Base-by-base conservation (phyloP, 2,113 vertebrate genomes). In the Pedionomus torquatus region DNA sequence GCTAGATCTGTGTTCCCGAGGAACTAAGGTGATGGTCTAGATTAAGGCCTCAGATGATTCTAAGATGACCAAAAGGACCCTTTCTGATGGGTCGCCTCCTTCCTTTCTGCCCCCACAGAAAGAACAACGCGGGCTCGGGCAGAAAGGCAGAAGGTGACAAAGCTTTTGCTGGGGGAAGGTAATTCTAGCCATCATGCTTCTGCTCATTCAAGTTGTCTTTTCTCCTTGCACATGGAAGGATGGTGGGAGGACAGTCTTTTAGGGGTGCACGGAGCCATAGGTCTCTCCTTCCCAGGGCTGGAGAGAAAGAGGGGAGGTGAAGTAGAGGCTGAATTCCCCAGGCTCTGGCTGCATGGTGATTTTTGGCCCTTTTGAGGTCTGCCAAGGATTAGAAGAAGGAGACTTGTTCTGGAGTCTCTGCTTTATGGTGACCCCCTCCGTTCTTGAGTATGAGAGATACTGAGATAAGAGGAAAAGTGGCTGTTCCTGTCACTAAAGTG, bases 401-500 rank as follows among this genome's bases (percentile, higher is more conserved):
- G 9, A 16, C 2, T 54, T 1, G 7, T 68, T 60, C n/a, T 89
- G 48, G 25, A 71, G 35, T 17, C 48, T 6, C 23, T 75, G 31
- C 46, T 63, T 66, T 54, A 66, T 2, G 21, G 19, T 58, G 7
- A 87, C 0, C 4, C 10, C 7, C 10, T 35, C 17, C 3, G 1
- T 46, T 89, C 48, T 51, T 33, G 31, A 3, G 15, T 41, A n/a
- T 2, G 52, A 48, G 19, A 76, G 19, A 54, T 17, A 30, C 17
- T 44, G 9, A 64, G 21, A 54, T 12, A 76, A 83, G 48, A 68
- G 55, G 39, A 78, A 37, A 84, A 69, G 3, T 18, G 17, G 37
- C 11, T 0, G 1, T 51, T 44, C 21, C 11, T 60, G 19, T 51
- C 12, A 37, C 20, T 44, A 6, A 2, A 1, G 7, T 55, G 17